phyloP scores from a whole-genome alignment of 2,797 vertebrate species.

The Thamnophis elegans region DNA sequence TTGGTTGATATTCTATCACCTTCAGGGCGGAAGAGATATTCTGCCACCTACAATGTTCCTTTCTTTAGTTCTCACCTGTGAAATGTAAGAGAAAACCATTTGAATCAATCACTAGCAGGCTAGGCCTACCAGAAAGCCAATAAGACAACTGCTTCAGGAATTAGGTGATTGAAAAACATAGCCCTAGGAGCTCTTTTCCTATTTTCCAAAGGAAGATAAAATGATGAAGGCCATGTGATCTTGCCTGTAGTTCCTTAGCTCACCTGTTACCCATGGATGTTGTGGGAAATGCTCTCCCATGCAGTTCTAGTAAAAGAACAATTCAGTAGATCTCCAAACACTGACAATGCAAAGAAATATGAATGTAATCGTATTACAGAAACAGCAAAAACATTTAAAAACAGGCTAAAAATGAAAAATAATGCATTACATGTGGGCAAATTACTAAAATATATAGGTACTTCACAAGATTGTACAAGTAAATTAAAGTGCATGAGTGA shows the following conservation, averaged over 20 bases:
- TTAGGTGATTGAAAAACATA: not conserved
- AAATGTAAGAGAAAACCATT: slow-evolving; percentile 6
- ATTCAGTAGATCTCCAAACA: not conserved
- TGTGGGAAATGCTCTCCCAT: not conserved
- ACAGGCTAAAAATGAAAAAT: not conserved
- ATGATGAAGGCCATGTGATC: not conserved
- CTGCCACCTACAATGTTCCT: not conserved
- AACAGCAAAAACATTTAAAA: not conserved
- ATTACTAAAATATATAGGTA: not conserved
- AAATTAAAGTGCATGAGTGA: not conserved
- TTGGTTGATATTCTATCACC: not conserved
- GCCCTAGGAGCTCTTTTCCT: not conserved
- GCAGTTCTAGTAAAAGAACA: not conserved
- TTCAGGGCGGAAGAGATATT: not conserved
- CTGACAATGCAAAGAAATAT: not conserved
- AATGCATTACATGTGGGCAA: not conserved
- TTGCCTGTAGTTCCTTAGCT: not conserved
- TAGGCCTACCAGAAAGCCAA: not conserved
- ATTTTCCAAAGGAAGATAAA: not conserved
- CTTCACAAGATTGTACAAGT: not conserved
- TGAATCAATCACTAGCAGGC: not conserved
- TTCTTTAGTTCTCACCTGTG: slow-evolving; percentile 27
- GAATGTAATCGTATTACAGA: not conserved
- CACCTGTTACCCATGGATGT: not conserved
- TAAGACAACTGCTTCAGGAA: not conserved